Percentiles rank a stretch among this genome's conserved stretches.
These are phyloP conservation scores for Microctenopoma steveboyesi DNA, from an alignment of 2,797 vertebrate species.

Conservation along the genomic window DNA sequence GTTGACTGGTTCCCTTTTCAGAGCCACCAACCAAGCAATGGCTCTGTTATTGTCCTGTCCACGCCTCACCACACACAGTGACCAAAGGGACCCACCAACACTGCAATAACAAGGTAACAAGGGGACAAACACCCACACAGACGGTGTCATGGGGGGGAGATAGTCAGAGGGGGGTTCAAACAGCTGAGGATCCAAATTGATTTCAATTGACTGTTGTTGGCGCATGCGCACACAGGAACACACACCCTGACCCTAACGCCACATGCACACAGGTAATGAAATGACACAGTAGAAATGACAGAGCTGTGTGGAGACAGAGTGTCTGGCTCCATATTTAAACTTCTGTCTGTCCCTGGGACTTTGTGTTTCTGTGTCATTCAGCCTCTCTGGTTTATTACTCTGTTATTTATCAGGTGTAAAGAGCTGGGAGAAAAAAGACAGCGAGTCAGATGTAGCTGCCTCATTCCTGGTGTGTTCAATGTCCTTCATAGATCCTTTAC, in stretches of 20 bases:
- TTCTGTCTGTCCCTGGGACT: constrained; percentile 50
- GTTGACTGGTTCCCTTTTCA: neutral
- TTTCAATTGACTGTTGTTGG: constrained; percentile 73
- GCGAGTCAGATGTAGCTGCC: too few species aligned
- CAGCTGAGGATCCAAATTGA: constrained; percentile 85
- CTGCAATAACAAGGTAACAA: constrained; percentile 71
- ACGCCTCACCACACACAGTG: constrained; percentile 54
- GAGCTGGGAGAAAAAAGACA: too few species aligned
- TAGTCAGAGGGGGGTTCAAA: constrained; percentile 41
- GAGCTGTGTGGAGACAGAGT: constrained; percentile 66
- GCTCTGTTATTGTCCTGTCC: neutral
- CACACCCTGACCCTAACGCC: constrained; percentile 54
- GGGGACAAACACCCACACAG: constrained; percentile 39
- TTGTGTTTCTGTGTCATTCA: constrained; percentile 53
- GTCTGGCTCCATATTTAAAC: constrained; percentile 73
- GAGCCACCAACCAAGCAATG: neutral
- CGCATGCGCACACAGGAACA: constrained; percentile 40
- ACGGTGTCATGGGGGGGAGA: constrained; percentile 32
- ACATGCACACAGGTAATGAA: constrained; percentile 57
- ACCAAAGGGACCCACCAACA: constrained; percentile 71
- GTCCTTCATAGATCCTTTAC: too few species aligned
- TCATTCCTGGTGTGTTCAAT: too few species aligned
- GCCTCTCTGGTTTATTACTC: constrained; percentile 62
- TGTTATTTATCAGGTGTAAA: constrained; percentile 68
- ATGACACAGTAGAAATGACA: constrained; percentile 61